A percentile compares a stretch with the other conserved stretches of the same genome.
Conservation (phyloP, 2,113 vertebrate species). For the Microcebus murinus region DNA sequence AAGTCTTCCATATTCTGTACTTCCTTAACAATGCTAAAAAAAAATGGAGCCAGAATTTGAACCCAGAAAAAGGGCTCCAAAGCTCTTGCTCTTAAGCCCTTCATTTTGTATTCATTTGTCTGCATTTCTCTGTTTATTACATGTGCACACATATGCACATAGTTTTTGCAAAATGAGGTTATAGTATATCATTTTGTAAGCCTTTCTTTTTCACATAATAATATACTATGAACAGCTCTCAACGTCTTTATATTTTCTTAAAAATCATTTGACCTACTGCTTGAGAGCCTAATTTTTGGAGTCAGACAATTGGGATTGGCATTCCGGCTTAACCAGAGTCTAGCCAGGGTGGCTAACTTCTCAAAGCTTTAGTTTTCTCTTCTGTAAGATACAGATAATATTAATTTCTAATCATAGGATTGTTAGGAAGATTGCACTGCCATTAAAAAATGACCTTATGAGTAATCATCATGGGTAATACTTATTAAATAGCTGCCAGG, state of each 20-base stretch:
- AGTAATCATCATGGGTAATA: neutral
- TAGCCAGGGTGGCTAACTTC: too few species aligned
- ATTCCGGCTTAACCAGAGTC: neutral
- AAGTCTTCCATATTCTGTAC: too few species aligned
- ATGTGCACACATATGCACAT: fast-evolving
- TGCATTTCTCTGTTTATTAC: too few species aligned
- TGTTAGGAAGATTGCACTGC: neutral
- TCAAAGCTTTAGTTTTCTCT: neutral
- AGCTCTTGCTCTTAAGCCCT: neutral
- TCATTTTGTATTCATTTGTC: neutral
- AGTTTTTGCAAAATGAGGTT: too few species aligned
- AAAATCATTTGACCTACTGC: neutral
- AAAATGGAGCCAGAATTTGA: too few species aligned
- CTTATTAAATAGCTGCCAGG: neutral
- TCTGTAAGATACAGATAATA: neutral
- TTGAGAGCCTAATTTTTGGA: neutral
- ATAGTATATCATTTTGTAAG: neutral
- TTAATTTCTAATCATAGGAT: neutral
- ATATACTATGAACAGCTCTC: neutral
- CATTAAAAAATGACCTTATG: neutral
- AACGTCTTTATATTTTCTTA: neutral
- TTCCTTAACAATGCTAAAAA: neutral
- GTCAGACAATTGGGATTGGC: neutral
- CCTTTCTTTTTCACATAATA: neutral
- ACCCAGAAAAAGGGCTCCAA: neutral